Percentiles rank a stretch among this genome's conserved stretches.
Conservation (phyloP, 1,140 invertebrate genomes). For the Hyles vespertilio region DNA sequence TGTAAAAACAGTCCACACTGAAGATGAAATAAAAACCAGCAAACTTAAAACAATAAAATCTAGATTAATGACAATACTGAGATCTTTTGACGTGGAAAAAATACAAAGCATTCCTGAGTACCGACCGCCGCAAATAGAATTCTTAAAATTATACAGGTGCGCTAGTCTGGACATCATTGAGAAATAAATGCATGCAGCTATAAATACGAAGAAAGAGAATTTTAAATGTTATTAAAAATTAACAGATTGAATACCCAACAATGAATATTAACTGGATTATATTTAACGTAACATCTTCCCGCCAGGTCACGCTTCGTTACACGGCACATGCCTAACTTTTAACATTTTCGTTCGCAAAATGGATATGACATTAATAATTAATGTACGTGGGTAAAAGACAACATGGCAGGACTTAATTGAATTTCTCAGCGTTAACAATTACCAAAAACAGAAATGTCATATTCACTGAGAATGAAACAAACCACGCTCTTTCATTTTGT, state of each 20-base stretch:
- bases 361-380: conserved; percentile 6
- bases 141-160: conserved; percentile 21
- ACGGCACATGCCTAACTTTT: too few relatives aligned
- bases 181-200: neutral
- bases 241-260: too few relatives aligned
- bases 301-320: too few relatives aligned
- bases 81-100: conserved; percentile 20
- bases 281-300: too few relatives aligned
- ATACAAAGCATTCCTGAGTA: conserved; percentile 24
- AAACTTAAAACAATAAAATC: conserved; percentile 7
- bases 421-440: conserved; percentile 18
- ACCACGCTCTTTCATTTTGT: conserved; percentile 6
- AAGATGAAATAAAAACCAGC: conserved; percentile 7
- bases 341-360: neutral
- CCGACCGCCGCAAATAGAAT: conserved; percentile 2
- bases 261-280: too few relatives aligned
- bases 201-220: neutral
- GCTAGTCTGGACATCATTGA: conserved; percentile 12
- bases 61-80: conserved; percentile 7
- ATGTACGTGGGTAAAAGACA: conserved; percentile 9
- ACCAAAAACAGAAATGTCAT: conserved; percentile 12
- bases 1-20: neutral
- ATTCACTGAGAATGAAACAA: conserved; percentile 8
- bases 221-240: too few relatives aligned
- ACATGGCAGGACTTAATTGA: conserved; percentile 11